These are phyloP conservation scores for Amblyopsis hoosieri DNA, from an alignment of 2,797 vertebrate genomes.

Conservation along the genomic window DNA sequence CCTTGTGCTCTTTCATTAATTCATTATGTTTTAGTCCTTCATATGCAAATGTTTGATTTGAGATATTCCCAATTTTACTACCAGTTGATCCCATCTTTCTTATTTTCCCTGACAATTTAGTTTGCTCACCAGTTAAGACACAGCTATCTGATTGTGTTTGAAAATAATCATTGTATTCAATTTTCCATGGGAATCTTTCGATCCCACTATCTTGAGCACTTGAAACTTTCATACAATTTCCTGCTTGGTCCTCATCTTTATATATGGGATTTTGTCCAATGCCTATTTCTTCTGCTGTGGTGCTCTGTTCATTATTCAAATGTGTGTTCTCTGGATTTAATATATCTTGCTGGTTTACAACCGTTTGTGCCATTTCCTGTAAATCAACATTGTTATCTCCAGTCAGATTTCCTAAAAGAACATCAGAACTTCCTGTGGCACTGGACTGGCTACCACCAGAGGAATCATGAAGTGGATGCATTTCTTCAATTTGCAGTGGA, in stretches of 20 bases:
- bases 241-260: neutral
- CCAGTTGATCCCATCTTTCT: constrained; percentile 22
- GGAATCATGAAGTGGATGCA: neutral
- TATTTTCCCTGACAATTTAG: constrained; percentile 13
- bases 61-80: constrained; percentile 5
- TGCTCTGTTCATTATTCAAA: neutral
- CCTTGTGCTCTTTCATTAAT: neutral
- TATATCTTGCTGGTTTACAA: neutral
- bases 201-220: constrained; percentile 5
- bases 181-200: constrained; percentile 1
- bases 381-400: constrained; percentile 9
- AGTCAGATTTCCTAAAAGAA: constrained; percentile 2
- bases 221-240: neutral
- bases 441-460: constrained; percentile 2
- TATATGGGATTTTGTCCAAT: neutral
- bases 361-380: neutral
- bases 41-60: neutral
- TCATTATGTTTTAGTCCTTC: neutral
- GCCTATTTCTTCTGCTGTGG: neutral
- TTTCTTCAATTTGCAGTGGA: constrained; percentile 3
- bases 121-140: neutral
- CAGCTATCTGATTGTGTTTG: constrained; percentile 23
- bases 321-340: constrained; percentile 4
- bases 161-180: neutral
- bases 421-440: constrained; percentile 3